These are phyloP conservation scores for Scolanthus callimorphus DNA, from an alignment of 92 coral and sea anemone species.

Conservation along the genomic window DNA sequence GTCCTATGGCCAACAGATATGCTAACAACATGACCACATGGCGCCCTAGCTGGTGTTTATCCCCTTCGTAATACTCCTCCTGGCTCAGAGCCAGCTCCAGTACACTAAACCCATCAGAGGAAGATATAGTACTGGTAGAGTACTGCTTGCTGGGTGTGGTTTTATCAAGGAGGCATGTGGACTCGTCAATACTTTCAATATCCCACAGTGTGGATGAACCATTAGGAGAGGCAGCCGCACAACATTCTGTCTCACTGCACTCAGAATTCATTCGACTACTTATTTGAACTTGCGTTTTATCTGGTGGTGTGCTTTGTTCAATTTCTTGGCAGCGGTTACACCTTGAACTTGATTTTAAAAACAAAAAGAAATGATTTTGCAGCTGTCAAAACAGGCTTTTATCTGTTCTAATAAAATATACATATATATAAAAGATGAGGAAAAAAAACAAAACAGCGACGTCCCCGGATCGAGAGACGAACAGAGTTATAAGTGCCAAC, in stretches of 20 bases:
- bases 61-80: slow-evolving; percentile 68
- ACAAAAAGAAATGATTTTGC: too few relatives aligned
- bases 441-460: too few relatives aligned
- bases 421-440: too few relatives aligned
- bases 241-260: not conserved
- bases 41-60: slow-evolving; percentile 79
- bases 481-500: too few relatives aligned
- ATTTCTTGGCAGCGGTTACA: slow-evolving; percentile 41
- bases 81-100: slow-evolving; percentile 35
- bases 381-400: too few relatives aligned
- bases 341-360: too few relatives aligned
- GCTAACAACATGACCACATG: slow-evolving; percentile 70
- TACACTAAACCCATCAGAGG: slow-evolving; percentile 2
- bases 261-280: too few relatives aligned
- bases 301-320: not conserved
- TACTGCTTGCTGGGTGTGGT: not conserved
- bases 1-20: slow-evolving; percentile 39
- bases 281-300: too few relatives aligned
- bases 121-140: not conserved
- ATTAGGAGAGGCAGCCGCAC: slow-evolving; percentile 6
- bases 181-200: slow-evolving; percentile 45
- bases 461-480: too few relatives aligned
- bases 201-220: slow-evolving; percentile 5
- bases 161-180: slow-evolving; percentile 18
- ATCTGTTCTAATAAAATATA: too few relatives aligned